These are phyloP conservation scores for Drosophila kambysellisi DNA, from an alignment of 2,888 invertebrate species.

Conservation along the genomic window DNA sequence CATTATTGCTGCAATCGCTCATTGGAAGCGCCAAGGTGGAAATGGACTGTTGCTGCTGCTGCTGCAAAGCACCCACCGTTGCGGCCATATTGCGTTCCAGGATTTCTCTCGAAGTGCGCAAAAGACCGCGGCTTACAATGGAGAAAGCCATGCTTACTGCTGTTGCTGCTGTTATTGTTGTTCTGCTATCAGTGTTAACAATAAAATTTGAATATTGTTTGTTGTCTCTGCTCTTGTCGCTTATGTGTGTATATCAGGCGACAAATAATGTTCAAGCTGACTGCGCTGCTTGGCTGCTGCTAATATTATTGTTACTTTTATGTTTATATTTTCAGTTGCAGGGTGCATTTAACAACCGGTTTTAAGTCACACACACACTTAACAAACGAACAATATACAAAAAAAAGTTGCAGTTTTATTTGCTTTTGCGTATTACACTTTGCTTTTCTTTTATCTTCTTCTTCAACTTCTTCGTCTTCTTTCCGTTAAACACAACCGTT, in stretches of 20 bases:
- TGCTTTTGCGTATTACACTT: conserved; percentile 59
- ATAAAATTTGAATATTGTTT: conserved; percentile 21
- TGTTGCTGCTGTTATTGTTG: conserved; percentile 19
- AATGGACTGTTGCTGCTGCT: conserved; percentile 35
- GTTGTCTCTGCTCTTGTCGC: conserved; percentile 14
- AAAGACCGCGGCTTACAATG: conserved; percentile 76
- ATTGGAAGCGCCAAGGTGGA: conserved; percentile 37
- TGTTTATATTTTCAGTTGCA: conserved; percentile 49
- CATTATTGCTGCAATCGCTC: conserved; percentile 60
- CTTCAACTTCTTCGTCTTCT: conserved; percentile 34
- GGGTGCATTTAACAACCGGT: conserved; percentile 71
- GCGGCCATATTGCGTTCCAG: conserved; percentile 80
- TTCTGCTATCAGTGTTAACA: conserved; percentile 21
- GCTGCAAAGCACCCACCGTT: conserved; percentile 63
- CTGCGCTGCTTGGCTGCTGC: conserved; percentile 44
- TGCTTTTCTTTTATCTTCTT: conserved; percentile 31
- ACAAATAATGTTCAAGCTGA: conserved; percentile 51
- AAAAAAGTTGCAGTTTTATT: conserved; percentile 44
- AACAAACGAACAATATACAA: conserved; percentile 13
- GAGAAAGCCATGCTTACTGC: conserved; percentile 71
- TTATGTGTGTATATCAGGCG: conserved; percentile 38
- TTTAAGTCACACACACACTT: conserved; percentile 30
- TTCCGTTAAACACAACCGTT: conserved; percentile 68
- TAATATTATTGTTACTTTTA: conserved; percentile 28
- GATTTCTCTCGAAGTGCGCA: conserved; percentile 82